Evolutionary conservation across 2,113 vertebrate species (phyloP).

Genomic region (Phocoena sinus): DNA sequence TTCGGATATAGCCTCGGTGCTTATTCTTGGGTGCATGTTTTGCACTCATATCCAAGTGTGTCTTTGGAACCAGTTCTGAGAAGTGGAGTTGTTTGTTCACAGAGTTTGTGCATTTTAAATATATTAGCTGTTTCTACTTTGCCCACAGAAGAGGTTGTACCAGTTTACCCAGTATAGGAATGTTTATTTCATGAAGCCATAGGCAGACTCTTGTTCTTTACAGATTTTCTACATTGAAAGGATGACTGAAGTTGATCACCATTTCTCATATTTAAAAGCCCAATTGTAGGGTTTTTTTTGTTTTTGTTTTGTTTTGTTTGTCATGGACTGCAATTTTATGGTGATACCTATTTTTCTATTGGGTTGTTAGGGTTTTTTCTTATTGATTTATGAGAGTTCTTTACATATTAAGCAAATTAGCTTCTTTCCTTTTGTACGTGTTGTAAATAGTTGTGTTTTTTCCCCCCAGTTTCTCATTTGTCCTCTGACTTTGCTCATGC

Average conservation of each 20-base stretch:
- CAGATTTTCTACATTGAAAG: background rate
- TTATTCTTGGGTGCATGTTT: no score
- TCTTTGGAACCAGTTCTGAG: background rate
- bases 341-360: background rate
- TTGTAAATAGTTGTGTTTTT: background rate
- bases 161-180: fast-evolving
- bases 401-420: background rate
- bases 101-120: background rate
- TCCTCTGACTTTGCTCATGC: background rate
- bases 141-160: no score
- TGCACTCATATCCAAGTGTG: no score
- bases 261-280: background rate
- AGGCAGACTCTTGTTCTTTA: background rate
- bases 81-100: background rate
- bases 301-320: background rate
- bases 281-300: fast-evolving
- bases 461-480: background rate
- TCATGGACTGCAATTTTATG: background rate
- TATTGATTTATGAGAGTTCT: background rate
- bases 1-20: background rate
- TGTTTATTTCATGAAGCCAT: background rate
- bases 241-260: background rate
- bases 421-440: background rate
- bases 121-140: background rate
- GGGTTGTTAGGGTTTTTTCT: background rate